These are phyloP conservation scores for Cyphomyrus plagiostoma DNA, from an alignment of 2,113 vertebrate genomes.

Conservation along the genomic window DNA sequence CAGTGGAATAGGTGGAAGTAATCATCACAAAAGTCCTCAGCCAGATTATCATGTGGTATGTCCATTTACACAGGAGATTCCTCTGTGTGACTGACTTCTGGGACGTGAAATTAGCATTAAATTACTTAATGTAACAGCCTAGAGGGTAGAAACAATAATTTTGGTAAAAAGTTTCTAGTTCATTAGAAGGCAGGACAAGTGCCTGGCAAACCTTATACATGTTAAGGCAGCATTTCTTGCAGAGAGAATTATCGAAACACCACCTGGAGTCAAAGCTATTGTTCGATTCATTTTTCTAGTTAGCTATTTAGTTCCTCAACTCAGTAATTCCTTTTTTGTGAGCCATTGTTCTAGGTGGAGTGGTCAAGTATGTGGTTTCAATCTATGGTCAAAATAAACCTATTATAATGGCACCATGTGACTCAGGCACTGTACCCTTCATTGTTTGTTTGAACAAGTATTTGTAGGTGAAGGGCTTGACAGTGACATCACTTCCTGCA, in stretches of 20 bases:
- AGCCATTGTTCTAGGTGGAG: background rate
- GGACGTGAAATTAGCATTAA: background rate
- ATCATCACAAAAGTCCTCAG: background rate
- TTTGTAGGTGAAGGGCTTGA: too few relatives aligned
- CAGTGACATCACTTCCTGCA: too few relatives aligned
- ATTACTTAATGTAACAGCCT: background rate
- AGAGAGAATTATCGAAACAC: background rate
- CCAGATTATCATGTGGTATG: background rate
- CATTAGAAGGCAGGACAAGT: background rate
- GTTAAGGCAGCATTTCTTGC: too few relatives aligned
- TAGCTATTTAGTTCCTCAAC: background rate
- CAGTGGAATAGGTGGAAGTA: too few relatives aligned
- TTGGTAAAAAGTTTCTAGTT: background rate
- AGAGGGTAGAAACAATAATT: background rate
- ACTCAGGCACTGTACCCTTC: background rate
- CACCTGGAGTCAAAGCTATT: background rate
- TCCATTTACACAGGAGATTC: background rate
- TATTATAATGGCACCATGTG: background rate
- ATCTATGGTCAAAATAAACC: background rate
- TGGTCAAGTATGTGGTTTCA: background rate
- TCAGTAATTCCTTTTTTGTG: background rate
- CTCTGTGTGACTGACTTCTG: background rate
- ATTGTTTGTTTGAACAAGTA: background rate
- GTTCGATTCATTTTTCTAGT: background rate
- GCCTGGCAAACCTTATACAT: too few relatives aligned